phyloP scores from a whole-genome alignment of 2,888 invertebrate species.

The Spisula subtruncata region DNA sequence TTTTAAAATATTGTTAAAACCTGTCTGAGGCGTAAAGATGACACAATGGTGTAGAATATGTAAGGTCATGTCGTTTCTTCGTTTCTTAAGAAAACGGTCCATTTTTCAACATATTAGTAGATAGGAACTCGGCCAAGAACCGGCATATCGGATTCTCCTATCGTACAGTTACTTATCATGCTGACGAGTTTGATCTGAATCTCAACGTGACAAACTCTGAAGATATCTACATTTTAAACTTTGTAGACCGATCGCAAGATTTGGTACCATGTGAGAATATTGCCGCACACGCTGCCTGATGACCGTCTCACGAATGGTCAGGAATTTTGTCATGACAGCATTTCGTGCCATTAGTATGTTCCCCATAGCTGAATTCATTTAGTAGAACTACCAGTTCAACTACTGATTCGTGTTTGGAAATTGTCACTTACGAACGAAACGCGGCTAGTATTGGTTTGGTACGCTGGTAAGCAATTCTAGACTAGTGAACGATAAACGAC shows the following conservation, averaged over 20 bases:
- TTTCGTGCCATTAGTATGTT: too few relatives aligned
- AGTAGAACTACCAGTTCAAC: too few relatives aligned
- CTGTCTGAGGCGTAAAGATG: background rate
- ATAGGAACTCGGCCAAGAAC: conserved; percentile 9
- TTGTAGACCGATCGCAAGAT: background rate
- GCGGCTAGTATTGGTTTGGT: too few relatives aligned
- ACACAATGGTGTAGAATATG: background rate
- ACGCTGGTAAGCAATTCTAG: too few relatives aligned
- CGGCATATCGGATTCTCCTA: background rate
- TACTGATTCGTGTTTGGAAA: too few relatives aligned
- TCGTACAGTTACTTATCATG: background rate
- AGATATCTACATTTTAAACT: background rate
- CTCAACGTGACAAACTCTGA: background rate
- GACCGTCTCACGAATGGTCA: too few relatives aligned
- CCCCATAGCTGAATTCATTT: too few relatives aligned
- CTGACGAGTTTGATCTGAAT: background rate
- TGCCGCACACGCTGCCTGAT: background rate
- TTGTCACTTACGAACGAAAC: too few relatives aligned
- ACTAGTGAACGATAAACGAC: too few relatives aligned
- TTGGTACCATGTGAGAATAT: background rate
- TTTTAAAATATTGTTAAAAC: conserved; percentile 15
- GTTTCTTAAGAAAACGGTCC: background rate
- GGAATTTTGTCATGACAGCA: too few relatives aligned
- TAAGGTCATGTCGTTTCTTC: background rate
- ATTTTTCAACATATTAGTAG: background rate